A percentile compares a stretch with the other conserved stretches of the same genome.
Evolutionary conservation across 2,797 vertebrate genomes (phyloP).

Genomic region (Lepidocolaptes lacrymiger): DNA sequence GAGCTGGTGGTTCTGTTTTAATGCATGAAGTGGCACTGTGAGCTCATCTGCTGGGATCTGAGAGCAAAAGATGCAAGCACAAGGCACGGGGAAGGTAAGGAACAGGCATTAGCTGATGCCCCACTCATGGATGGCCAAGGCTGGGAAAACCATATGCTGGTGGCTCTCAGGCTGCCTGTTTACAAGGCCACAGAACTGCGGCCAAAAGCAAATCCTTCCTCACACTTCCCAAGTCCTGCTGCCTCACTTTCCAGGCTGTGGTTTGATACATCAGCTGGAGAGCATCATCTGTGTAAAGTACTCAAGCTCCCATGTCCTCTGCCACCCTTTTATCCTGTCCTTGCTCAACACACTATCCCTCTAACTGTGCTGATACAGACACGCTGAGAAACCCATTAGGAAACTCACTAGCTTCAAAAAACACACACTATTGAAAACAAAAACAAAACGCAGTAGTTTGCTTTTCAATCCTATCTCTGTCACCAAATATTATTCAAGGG

Average conservation of each 20-base stretch:
- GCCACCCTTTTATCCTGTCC: neutral
- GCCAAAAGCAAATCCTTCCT: neutral
- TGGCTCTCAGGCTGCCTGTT: neutral
- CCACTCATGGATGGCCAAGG: neutral
- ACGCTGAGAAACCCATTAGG: neutral
- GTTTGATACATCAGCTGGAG: neutral
- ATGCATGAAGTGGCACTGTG: neutral
- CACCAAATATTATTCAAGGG: neutral
- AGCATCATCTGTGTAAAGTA: neutral
- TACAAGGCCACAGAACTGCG: neutral
- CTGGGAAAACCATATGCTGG: neutral
- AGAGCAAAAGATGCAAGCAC: rapidly evolving
- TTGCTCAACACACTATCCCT: neutral
- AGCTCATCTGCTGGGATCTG: neutral
- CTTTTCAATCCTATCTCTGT: neutral
- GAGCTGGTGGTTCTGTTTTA: neutral
- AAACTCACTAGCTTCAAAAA: neutral
- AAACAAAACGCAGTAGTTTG: neutral
- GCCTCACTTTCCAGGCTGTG: neutral
- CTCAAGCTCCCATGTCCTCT: neutral
- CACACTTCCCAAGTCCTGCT: neutral
- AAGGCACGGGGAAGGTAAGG: rapidly evolving
- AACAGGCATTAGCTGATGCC: neutral
- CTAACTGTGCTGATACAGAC: neutral
- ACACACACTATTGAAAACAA: neutral